Percentiles rank a stretch among this genome's conserved stretches.
Evolutionary conservation across 1,140 invertebrate species (phyloP).

Genomic region (Drosophila hydei): DNA sequence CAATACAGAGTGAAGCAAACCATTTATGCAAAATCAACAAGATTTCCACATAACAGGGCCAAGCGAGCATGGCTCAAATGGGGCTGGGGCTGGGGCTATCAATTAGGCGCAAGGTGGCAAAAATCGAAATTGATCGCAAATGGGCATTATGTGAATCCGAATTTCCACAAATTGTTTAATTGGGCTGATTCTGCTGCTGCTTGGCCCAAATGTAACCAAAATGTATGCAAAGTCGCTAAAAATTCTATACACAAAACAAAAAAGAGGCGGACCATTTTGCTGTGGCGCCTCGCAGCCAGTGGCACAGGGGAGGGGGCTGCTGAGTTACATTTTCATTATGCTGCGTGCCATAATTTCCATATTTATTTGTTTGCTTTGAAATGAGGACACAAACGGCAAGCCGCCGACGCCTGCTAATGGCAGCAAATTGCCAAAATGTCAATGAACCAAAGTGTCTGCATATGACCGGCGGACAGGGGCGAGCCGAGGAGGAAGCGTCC

Average conservation of each 20-base stretch:
- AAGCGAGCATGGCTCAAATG: slow-evolving; percentile 28
- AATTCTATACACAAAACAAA: slow-evolving; percentile 1
- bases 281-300: slow-evolving; percentile 16
- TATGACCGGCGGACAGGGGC: slow-evolving; percentile 2
- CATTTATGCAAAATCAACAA: slow-evolving; percentile 57
- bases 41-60: slow-evolving; percentile 32
- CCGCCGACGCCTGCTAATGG: slow-evolving; percentile 52
- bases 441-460: slow-evolving; percentile 77
- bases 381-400: slow-evolving; percentile 49
- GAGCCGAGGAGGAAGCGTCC: no score
- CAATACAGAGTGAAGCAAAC: slow-evolving; percentile 11
- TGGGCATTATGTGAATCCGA: slow-evolving; percentile 34
- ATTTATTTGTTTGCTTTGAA: slow-evolving; percentile 55
- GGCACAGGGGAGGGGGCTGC: slow-evolving; percentile 13
- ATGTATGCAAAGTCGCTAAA: slow-evolving; percentile 20
- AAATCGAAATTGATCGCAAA: slow-evolving; percentile 47
- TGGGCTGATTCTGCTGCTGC: slow-evolving; percentile 9
- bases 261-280: background rate
- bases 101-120: slow-evolving; percentile 52
- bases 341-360: slow-evolving; percentile 50
- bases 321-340: slow-evolving; percentile 72
- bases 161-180: slow-evolving; percentile 33
- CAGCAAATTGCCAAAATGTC: slow-evolving; percentile 75
- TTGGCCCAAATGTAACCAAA: slow-evolving; percentile 10
- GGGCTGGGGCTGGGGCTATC: slow-evolving; percentile 11